A percentile compares a stretch with the other conserved stretches of the same genome.
Evolutionary conservation across 2,797 vertebrate genomes (phyloP).

Genomic region (Amniataba percoides): DNA sequence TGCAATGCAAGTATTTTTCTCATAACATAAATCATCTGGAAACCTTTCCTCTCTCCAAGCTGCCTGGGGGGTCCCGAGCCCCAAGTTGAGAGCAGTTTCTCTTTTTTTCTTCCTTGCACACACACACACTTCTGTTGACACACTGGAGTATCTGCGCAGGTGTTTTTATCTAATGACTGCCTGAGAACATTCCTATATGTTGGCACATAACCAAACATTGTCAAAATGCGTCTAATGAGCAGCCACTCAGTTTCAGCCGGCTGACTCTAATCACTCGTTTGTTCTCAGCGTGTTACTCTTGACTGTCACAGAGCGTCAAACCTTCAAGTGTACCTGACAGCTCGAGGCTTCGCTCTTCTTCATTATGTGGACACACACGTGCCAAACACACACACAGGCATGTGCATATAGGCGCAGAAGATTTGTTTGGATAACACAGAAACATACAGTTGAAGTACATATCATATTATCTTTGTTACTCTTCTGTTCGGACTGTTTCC

Average conservation of each 20-base stretch:
- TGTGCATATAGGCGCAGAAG: not conserved
- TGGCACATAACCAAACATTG: slow-evolving; percentile 41
- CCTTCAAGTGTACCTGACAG: slow-evolving; percentile 57
- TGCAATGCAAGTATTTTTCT: slow-evolving; percentile 24
- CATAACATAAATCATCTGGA: slow-evolving; percentile 39
- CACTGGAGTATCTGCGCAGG: slow-evolving; percentile 52
- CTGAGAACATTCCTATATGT: slow-evolving; percentile 48
- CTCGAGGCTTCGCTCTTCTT: slow-evolving; percentile 53
- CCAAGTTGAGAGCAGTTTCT: slow-evolving; percentile 9
- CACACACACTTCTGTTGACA: slow-evolving; percentile 41
- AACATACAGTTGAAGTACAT: slow-evolving; percentile 30
- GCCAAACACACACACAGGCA: slow-evolving; percentile 16
- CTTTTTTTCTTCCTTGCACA: slow-evolving; percentile 3
- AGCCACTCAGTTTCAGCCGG: slow-evolving; percentile 57
- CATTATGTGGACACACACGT: slow-evolving; percentile 41
- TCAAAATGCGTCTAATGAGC: slow-evolving; percentile 61
- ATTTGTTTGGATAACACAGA: slow-evolving; percentile 23
- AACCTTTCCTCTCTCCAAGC: slow-evolving; percentile 20
- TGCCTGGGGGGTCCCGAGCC: slow-evolving; percentile 21
- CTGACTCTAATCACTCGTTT: slow-evolving; percentile 57
- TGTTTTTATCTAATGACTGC: slow-evolving; percentile 59
- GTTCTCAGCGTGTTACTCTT: slow-evolving; percentile 55
- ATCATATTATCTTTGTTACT: slow-evolving; percentile 23
- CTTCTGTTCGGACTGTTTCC: slow-evolving; percentile 29
- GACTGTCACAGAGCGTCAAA: slow-evolving; percentile 58